phyloP scores from a whole-genome alignment of 2,888 invertebrate genomes.

The Escarpia spicata region DNA sequence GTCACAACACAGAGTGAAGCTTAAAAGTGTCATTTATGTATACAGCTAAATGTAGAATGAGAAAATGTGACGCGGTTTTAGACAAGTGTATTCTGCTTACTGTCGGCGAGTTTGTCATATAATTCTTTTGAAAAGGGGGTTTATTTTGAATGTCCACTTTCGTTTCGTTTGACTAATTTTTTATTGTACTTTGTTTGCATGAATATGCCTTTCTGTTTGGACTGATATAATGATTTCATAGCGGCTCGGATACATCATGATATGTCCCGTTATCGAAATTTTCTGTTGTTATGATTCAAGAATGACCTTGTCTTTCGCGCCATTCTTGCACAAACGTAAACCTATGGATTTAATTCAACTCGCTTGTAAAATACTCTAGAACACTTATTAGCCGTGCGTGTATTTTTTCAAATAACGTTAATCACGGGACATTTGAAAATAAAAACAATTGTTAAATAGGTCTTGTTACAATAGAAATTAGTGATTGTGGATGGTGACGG shows the following conservation, averaged over 20 bases:
- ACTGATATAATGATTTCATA: background rate
- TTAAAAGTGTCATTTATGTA: background rate
- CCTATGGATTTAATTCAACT: background rate
- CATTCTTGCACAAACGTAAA: background rate
- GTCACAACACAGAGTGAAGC: background rate
- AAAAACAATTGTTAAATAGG: background rate
- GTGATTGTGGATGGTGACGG: background rate
- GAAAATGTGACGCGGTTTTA: background rate
- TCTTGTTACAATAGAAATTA: background rate
- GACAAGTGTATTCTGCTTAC: background rate
- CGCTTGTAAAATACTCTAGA: background rate
- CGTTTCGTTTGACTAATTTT: background rate
- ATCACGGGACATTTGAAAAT: slow-evolving; percentile 10
- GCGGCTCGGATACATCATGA: background rate
- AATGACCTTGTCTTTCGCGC: background rate
- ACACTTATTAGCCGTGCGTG: background rate
- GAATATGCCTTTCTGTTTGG: background rate
- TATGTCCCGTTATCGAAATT: background rate
- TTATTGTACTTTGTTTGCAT: background rate
- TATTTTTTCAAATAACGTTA: background rate
- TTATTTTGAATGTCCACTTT: slow-evolving; percentile 1
- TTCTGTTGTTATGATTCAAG: background rate
- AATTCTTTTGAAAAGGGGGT: background rate
- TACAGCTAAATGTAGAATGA: background rate
- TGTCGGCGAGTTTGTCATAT: background rate